Conservation (phyloP, 2,797 vertebrate species). For the Gallirallus australis region DNA sequence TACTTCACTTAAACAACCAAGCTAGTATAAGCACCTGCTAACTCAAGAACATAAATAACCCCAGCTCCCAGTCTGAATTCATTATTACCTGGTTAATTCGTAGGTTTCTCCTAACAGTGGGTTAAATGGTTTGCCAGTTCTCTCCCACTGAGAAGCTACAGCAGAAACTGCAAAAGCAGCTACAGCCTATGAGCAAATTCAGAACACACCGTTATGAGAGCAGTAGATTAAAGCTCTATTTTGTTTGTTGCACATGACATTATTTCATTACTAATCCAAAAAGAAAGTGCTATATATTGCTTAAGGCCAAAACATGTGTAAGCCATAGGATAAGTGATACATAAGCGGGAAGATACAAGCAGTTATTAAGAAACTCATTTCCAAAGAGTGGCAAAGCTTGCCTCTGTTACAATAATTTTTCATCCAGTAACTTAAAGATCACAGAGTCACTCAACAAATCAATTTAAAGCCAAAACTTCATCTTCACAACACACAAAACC, state of each 20-base stretch:
- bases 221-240: not conserved
- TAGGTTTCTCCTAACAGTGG: slow-evolving; percentile 96
- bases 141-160: slow-evolving; percentile 97
- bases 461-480: not conserved
- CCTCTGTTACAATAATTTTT: not conserved
- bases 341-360: not conserved
- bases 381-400: not conserved
- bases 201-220: not conserved
- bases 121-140: slow-evolving; percentile 98
- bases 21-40: not conserved
- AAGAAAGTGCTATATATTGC: not conserved
- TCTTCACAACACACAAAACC: not conserved
- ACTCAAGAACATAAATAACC: not conserved
- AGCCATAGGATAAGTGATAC: not conserved
- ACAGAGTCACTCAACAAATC: not conserved
- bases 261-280: not conserved
- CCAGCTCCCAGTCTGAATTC: not conserved
- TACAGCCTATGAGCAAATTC: slow-evolving; percentile 82
- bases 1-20: not conserved
- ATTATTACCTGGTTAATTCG: slow-evolving; percentile 88
- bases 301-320: not conserved
- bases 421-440: not conserved
- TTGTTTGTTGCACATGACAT: not conserved
- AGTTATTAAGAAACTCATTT: not conserved
- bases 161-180: slow-evolving; percentile 97